These are phyloP conservation scores for Zaprionus inermis DNA, from an alignment of 1,140 invertebrate genomes.

Conservation along the genomic window DNA sequence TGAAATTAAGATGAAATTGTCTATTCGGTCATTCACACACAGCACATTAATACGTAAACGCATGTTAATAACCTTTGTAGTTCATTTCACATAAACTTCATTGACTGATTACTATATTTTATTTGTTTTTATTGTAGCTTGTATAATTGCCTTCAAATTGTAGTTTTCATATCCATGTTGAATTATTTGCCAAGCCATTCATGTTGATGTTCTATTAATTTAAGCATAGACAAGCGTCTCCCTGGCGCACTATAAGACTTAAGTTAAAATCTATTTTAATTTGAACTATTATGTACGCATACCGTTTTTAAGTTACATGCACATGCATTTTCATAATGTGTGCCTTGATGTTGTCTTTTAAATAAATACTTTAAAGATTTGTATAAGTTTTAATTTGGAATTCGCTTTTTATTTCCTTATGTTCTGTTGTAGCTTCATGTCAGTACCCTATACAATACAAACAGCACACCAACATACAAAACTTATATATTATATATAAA, in stretches of 20 bases:
- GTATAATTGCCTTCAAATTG: conserved; percentile 42
- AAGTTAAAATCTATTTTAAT: conserved; percentile 39
- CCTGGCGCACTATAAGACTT: conserved; percentile 38
- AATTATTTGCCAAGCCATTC: conserved; percentile 59
- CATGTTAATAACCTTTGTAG: conserved; percentile 38
- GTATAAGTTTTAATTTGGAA: conserved; percentile 40
- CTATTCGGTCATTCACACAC: conserved; percentile 25
- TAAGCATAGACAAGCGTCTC: conserved; percentile 40
- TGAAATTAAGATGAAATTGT: conserved; percentile 30
- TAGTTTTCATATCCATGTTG: conserved; percentile 49
- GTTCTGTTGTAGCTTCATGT: conserved; percentile 44
- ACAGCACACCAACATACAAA: conserved; percentile 20
- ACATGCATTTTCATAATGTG: conserved; percentile 33
- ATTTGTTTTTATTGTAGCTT: conserved; percentile 34
- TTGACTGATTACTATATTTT: conserved; percentile 64
- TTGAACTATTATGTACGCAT: conserved; percentile 41
- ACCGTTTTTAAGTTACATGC: conserved; percentile 49
- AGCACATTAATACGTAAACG: conserved; percentile 14
- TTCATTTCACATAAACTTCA: conserved; percentile 70
- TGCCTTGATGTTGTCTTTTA: conserved; percentile 69
- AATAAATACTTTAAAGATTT: conserved; percentile 62
- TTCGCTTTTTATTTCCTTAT: conserved; percentile 21
- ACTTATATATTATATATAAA: conserved; percentile 27
- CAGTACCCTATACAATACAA: conserved; percentile 11
- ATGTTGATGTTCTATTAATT: conserved; percentile 49